phyloP scores from a whole-genome alignment of 2,888 invertebrate genomes.

The Callinectes sapidus region DNA sequence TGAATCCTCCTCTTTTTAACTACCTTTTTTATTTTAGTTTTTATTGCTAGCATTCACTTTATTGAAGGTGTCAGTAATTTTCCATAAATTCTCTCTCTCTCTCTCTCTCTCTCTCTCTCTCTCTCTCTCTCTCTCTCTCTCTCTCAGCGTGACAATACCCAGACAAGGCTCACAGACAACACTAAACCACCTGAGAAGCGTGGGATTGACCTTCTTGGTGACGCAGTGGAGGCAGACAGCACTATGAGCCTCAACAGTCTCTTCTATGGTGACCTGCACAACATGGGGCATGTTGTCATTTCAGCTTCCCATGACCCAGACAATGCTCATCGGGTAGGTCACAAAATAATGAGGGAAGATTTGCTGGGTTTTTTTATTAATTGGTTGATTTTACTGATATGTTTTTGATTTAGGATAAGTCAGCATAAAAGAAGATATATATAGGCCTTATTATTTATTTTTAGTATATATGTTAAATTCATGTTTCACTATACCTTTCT shows the following conservation, averaged over 20 bases:
- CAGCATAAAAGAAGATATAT: neutral
- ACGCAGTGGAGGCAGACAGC: conserved; percentile 85
- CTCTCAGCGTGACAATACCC: conserved; percentile 76
- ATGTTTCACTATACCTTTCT: neutral
- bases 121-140: neutral
- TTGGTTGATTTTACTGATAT: neutral
- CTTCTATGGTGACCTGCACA: conserved; percentile 84
- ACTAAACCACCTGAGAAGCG: conserved; percentile 74
- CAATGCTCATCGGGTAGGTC: conserved; percentile 82
- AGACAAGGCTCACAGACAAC: conserved; percentile 80
- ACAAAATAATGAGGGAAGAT: neutral
- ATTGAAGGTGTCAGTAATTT: neutral
- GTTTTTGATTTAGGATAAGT: neutral
- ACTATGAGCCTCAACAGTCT: conserved; percentile 72
- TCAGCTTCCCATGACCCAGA: conserved; percentile 89
- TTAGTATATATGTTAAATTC: too few relatives aligned
- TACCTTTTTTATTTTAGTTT: too few relatives aligned
- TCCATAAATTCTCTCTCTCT: neutral
- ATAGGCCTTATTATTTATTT: too few relatives aligned
- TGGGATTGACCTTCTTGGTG: conserved; percentile 87
- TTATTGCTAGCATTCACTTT: too few relatives aligned
- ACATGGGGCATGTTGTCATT: conserved; percentile 87
- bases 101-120: neutral
- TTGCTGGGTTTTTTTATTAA: neutral
- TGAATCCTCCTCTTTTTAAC: too few relatives aligned